Evolutionary conservation across 2,113 vertebrate genomes (phyloP).

Genomic region (Aviceda subcristata): DNA sequence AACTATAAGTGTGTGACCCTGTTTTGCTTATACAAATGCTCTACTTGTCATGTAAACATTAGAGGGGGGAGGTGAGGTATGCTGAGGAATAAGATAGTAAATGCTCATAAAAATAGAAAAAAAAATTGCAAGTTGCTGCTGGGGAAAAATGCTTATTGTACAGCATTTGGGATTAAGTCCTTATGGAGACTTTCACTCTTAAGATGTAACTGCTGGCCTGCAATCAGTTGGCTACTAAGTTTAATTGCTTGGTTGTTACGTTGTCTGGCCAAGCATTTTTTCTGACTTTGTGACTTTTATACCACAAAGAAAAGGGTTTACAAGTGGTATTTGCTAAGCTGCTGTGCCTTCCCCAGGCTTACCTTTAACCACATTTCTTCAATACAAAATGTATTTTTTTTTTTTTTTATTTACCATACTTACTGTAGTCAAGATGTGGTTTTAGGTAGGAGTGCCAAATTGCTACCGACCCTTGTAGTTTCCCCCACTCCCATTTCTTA

Average conservation of each 20-base stretch:
- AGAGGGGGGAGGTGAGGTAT: conserved; percentile 9
- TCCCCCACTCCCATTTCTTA: background rate
- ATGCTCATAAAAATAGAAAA: background rate
- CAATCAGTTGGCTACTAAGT: background rate
- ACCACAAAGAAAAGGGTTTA: background rate
- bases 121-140: background rate
- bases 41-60: conserved; percentile 21
- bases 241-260: background rate
- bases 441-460: background rate
- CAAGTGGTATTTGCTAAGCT: background rate
- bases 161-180: background rate
- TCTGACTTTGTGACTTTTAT: background rate
- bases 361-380: background rate
- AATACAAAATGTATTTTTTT: background rate
- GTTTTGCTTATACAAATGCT: background rate
- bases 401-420: background rate
- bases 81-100: background rate
- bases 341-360: background rate
- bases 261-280: background rate
- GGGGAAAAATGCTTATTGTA: background rate
- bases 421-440: background rate
- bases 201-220: background rate
- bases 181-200: background rate
- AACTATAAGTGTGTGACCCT: conserved; percentile 17
- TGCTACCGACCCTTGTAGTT: background rate